phyloP scores from a whole-genome alignment of 2,113 vertebrate genomes.

The Triplophysa tibetana region DNA sequence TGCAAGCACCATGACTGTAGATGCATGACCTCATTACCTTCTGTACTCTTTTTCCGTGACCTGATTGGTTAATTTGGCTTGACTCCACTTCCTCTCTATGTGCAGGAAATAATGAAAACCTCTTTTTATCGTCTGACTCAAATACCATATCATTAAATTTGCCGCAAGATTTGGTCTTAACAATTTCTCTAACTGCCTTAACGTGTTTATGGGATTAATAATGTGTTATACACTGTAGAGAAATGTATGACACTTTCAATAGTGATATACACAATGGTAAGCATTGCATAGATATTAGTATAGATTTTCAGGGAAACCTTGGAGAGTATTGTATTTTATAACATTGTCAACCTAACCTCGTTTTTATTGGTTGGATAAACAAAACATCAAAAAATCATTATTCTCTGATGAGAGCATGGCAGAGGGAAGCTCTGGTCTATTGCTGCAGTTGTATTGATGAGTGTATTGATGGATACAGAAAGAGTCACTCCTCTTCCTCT shows the following conservation, averaged over 20 bases:
- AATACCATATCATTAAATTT: neutral
- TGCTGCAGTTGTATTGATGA: conserved; percentile 35
- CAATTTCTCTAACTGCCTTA: too few species aligned
- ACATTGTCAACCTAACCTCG: neutral
- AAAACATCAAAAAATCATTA: neutral
- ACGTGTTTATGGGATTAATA: too few species aligned
- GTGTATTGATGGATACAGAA: neutral
- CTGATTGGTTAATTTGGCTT: conserved; percentile 1
- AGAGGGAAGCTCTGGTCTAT: neutral
- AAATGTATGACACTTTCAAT: too few species aligned
- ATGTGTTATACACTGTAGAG: too few species aligned
- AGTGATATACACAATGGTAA: too few species aligned
- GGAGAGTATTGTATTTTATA: neutral
- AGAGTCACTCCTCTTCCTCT: neutral
- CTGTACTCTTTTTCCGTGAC: neutral
- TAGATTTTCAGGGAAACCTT: too few species aligned
- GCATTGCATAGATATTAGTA: too few species aligned
- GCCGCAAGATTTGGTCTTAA: neutral
- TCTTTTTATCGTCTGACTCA: neutral
- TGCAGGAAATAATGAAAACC: conserved; percentile 4
- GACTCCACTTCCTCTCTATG: neutral
- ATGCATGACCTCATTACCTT: conserved; percentile 32
- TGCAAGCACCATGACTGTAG: neutral
- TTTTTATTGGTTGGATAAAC: conserved; percentile 2
- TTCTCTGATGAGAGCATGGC: neutral